phyloP scores from a whole-genome alignment of 2,888 invertebrate genomes.

The Caenorhabditis sp. region DNA sequence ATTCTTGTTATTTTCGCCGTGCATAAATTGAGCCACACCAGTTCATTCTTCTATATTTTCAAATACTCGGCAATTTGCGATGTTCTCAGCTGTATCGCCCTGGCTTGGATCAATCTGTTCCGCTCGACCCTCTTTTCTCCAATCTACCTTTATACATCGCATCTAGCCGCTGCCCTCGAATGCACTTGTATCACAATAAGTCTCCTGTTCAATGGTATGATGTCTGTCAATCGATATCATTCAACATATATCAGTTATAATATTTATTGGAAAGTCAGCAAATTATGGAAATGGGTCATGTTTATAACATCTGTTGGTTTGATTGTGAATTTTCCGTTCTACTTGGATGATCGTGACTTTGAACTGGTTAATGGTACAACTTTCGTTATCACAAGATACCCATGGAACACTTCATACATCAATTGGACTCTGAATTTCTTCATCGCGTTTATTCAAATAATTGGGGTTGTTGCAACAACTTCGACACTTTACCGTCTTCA shows the following conservation, averaged over 20 bases:
- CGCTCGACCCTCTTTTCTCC: background rate
- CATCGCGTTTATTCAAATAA: background rate
- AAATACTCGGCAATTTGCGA: background rate
- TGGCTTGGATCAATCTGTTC: background rate
- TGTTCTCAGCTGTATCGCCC: background rate
- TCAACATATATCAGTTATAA: background rate
- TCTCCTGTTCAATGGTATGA: background rate
- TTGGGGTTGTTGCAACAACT: background rate
- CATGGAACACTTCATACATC: background rate
- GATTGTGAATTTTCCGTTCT: background rate
- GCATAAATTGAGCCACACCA: background rate
- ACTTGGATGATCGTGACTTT: background rate
- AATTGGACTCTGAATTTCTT: background rate
- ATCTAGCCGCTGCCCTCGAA: background rate
- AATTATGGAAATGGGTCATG: background rate
- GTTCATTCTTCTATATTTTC: background rate
- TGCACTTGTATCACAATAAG: background rate
- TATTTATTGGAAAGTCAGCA: background rate
- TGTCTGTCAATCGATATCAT: background rate
- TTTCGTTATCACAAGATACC: background rate
- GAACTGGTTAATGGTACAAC: background rate
- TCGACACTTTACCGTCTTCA: background rate
- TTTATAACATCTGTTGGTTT: background rate
- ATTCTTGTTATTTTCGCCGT: background rate
- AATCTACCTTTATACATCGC: background rate